These are phyloP conservation scores for Catocala nupta DNA, from an alignment of 2,888 invertebrate genomes.

Conservation along the genomic window DNA sequence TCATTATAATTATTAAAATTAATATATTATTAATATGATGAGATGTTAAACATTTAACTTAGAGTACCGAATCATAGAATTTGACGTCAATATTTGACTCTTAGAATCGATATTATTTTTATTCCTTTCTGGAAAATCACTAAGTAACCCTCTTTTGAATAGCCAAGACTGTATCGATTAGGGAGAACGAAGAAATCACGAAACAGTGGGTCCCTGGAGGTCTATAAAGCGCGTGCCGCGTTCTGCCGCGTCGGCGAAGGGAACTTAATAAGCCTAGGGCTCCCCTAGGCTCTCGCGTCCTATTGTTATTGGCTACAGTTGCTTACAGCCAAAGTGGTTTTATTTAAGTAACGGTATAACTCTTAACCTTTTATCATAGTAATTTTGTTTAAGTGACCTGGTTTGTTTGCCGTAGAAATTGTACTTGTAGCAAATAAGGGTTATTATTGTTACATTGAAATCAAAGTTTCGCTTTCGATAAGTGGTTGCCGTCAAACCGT, in stretches of 20 bases:
- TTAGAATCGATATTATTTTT: background rate
- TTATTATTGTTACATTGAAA: slow-evolving; percentile 1
- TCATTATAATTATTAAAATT: too few relatives aligned
- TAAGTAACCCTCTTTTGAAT: slow-evolving; percentile 2
- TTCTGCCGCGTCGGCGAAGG: slow-evolving; percentile 19
- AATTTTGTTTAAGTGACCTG: background rate
- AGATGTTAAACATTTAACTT: too few relatives aligned
- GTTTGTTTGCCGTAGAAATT: background rate
- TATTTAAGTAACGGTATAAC: slow-evolving; percentile 21
- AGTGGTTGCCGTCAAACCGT: background rate
- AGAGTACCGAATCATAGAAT: too few relatives aligned
- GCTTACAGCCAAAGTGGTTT: slow-evolving; percentile 21
- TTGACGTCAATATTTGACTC: too few relatives aligned
- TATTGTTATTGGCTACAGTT: slow-evolving; percentile 38
- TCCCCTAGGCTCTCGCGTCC: slow-evolving; percentile 20
- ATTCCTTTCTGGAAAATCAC: background rate
- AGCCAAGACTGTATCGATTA: slow-evolving; percentile 26
- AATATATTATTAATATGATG: too few relatives aligned
- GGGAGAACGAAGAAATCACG: slow-evolving; percentile 34
- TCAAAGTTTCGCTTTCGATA: background rate
- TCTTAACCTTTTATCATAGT: background rate
- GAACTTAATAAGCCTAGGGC: slow-evolving; percentile 49
- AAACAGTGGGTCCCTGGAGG: slow-evolving; percentile 39
- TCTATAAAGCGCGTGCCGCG: slow-evolving; percentile 30
- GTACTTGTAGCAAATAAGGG: background rate